These are phyloP conservation scores for Anaspis maculata DNA, from an alignment of 2,888 invertebrate species.

Conservation along the genomic window DNA sequence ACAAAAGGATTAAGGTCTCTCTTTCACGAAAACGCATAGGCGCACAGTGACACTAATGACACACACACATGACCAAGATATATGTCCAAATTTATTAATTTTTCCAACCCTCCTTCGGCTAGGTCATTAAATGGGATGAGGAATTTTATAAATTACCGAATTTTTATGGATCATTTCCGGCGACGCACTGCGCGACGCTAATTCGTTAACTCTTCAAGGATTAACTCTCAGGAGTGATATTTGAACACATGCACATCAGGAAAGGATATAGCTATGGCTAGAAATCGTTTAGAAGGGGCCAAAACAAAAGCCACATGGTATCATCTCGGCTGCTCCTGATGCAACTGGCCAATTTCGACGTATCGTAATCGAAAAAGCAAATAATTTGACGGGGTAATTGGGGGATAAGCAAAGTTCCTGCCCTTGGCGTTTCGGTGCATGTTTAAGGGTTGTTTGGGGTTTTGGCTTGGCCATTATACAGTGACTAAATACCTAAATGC, in stretches of 20 bases:
- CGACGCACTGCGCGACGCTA: not conserved
- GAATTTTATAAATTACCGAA: no score
- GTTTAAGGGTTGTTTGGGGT: no score
- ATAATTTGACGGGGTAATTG: slow-evolving; percentile 1
- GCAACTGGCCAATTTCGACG: slow-evolving; percentile 1
- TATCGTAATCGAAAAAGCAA: slow-evolving; percentile 1
- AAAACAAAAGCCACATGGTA: slow-evolving; percentile 1
- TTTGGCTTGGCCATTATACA: no score
- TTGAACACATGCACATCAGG: slow-evolving; percentile 1
- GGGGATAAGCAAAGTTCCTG: not conserved
- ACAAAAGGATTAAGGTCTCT: slow-evolving; percentile 2
- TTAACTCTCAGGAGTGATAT: slow-evolving; percentile 1
- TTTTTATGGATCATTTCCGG: no score
- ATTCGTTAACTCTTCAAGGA: not conserved
- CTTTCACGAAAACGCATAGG: not conserved
- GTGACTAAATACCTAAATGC: no score
- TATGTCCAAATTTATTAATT: slow-evolving; percentile 7
- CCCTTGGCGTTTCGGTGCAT: not conserved
- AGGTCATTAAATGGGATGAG: no score
- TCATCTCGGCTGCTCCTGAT: no score
- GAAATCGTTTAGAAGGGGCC: slow-evolving; percentile 1
- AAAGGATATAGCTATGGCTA: no score
- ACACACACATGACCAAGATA: slow-evolving; percentile 5
- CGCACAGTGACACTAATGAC: slow-evolving; percentile 9
- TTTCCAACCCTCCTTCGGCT: no score